Evolutionary conservation across 1,140 invertebrate species (phyloP).

Genomic region (Cardiocondyla obscurior): DNA sequence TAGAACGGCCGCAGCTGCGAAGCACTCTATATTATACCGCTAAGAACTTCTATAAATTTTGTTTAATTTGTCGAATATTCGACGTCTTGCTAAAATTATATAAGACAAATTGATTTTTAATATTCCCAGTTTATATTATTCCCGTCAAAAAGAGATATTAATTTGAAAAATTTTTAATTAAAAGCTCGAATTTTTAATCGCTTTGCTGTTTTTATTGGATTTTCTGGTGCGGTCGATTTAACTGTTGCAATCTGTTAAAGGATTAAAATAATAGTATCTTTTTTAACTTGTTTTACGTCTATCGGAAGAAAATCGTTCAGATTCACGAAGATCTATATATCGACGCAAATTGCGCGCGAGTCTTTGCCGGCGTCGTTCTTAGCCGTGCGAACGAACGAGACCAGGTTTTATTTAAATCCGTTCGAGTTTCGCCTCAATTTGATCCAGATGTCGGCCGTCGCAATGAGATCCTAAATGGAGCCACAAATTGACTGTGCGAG

Average conservation of each 20-base stretch:
- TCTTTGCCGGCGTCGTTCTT: slow-evolving; percentile 20
- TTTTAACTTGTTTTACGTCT: not conserved
- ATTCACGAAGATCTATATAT: not conserved
- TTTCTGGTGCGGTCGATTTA: not conserved
- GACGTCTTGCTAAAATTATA: not conserved
- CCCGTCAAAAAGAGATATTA: not conserved
- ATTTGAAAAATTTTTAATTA: not conserved
- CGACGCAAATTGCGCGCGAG: slow-evolving; percentile 9
- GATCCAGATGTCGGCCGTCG: slow-evolving; percentile 26
- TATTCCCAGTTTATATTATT: not conserved
- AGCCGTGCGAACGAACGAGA: slow-evolving; percentile 23
- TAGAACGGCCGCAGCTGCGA: not conserved
- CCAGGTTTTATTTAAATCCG: slow-evolving; percentile 33
- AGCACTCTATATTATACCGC: not conserved
- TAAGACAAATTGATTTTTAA: not conserved
- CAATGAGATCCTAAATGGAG: slow-evolving; percentile 36
- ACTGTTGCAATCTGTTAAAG: not conserved
- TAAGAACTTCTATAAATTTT: not conserved
- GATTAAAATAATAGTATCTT: slow-evolving; percentile 3
- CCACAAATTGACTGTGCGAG: slow-evolving; percentile 54
- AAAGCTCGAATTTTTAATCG: not conserved
- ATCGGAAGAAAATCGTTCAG: not conserved
- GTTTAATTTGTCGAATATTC: not conserved
- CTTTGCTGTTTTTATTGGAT: not conserved
- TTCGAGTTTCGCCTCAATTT: not conserved